Evolutionary conservation across 2,888 invertebrate genomes (phyloP), one percentile per base, ranked within the genome.

Genomic region (Ophion obscuratus): DNA sequence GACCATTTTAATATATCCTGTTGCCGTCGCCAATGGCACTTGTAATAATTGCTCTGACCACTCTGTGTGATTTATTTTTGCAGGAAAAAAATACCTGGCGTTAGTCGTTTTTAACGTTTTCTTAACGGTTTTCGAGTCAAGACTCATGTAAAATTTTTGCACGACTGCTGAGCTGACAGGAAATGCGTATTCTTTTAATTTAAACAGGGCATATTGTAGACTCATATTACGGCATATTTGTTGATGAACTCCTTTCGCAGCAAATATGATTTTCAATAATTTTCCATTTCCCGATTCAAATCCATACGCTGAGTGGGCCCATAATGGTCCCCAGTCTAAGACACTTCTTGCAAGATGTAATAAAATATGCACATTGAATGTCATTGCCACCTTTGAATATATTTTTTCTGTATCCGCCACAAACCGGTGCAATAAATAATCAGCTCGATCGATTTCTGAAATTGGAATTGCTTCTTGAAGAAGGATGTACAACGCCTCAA

Each of bases 301-400:
- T n/a, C 64, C 64, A 66, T 44, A 67, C n/a, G 76, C 64, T 6
- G 76, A 76, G 36, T 76, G 76, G n/a, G 76, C 76, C 66, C 76
- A 76, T 76, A 76, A 31, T 76, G 76, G 66, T 47, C 57, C 76
- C 76, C 76, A 76, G 64, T 76, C 64, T 47, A 64, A 66, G 17
- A 76, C 76, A 76, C 66, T 76, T 76, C 24, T 76, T 24, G 66
- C 76, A n/a, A 76, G 66, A 24, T 76, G 66, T 24, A 76, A 66
- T 53, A 76, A 76, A 44, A 64, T n/a, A 24, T 76, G 76, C 66
- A 66, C 76, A 24, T 76, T 76, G 47, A 47, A 76, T 57, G 66
- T 76, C 66, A 76, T 76, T 31, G 76, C 66, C 17, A 64, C 14
- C 17, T 76, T 76, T 2, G 36, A n/a, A 64, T 76, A 76, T 27